Conservation (phyloP, 30 jellyfish, hydroid and myxozoan species). For the Hydractinia echinata region DNA sequence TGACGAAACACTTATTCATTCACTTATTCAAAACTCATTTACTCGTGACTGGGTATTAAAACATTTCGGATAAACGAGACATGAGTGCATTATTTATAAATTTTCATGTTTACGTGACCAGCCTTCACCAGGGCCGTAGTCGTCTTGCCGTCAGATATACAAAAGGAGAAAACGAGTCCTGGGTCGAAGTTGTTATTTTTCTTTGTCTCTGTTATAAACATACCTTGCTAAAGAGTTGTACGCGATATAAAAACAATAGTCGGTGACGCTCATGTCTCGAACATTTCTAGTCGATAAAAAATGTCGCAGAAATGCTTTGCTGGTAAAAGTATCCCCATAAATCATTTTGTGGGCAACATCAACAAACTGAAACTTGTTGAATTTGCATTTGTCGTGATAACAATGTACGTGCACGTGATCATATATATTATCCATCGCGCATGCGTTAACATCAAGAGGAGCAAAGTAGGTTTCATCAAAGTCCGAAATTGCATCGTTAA, state of each 20-base stretch:
- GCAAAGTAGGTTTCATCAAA: neutral
- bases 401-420: constrained; percentile 11
- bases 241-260: constrained; percentile 14
- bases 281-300: neutral
- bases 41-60: no score
- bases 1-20: no score
- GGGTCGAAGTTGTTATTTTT: no score
- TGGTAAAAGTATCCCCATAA: neutral
- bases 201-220: neutral
- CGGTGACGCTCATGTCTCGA: neutral
- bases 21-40: no score
- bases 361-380: neutral
- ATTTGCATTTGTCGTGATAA: constrained; percentile 11
- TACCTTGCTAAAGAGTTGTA: constrained; percentile 14
- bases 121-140: no score
- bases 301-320: neutral
- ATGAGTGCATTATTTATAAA: no score
- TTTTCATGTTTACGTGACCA: no score
- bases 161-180: no score
- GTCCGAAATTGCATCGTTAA: neutral
- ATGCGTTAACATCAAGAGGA: neutral
- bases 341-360: neutral
- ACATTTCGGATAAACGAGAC: no score
- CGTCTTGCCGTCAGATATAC: no score
- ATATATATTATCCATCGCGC: neutral